Evolutionary conservation across 2,888 invertebrate genomes (phyloP), one percentile per base, ranked within the genome.

Genomic region (Agelastica alni): DNA sequence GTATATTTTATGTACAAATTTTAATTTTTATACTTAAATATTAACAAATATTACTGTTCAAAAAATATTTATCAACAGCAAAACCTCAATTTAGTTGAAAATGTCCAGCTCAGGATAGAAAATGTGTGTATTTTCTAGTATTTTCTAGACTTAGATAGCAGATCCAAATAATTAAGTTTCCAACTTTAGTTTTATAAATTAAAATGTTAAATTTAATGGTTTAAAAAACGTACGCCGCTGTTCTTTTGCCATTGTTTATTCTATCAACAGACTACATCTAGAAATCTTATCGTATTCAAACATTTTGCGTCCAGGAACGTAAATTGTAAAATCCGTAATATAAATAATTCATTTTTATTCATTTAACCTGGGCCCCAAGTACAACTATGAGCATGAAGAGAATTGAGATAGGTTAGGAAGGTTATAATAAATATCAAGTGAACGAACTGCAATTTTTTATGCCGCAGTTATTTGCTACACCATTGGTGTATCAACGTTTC

Each of bases 361-460:
- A 46, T 56, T 51, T 42, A 46, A 54, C 54, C 42, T 44, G 44
- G 36, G n/a, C n/a, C 39, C 51, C 49, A 45, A 63, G 63, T 63
- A 51, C 60, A 55, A 31, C 53, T 56, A 60, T 63, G 60, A 32
- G 49, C 60, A 59, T 58, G 61, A 64, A 63, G 59, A 62, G 62
- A 67, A 70, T 74, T 73, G 71, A 70, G 71, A 70, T 73, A 74
- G 73, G 73, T 73, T 73, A 73, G 70, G 71, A 72, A 74, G 75
- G 73, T 73, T 75, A 73, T 69, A 71, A 74, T 74, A 74, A 74
- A 74, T 71, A 72, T 70, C 71, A 67, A 69, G 75, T 75, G 75
- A 74, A 75, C 72, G 74, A 74, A 75, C 74, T 72, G 66, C 56
- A 62, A 49, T 63, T 62, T 66, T 65, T 65, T 63, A 63, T 46